These are phyloP conservation scores for Parotocinclus haroldoi DNA, from an alignment of 2,797 vertebrate genomes.

Conservation along the genomic window DNA sequence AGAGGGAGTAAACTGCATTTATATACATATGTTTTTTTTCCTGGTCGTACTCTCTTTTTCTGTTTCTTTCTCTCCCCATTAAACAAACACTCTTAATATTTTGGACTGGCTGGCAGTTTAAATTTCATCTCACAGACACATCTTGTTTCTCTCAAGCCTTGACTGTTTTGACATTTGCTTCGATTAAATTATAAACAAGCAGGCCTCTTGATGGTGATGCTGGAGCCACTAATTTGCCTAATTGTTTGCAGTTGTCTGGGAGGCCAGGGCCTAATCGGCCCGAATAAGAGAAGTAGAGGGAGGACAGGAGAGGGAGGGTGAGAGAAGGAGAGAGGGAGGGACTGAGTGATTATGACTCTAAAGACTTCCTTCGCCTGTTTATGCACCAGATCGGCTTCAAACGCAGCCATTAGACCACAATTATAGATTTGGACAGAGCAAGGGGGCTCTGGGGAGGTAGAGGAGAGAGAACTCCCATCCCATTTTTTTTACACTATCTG, in stretches of 20 bases:
- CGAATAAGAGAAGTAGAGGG: slow-evolving; percentile 46
- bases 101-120: slow-evolving; percentile 98
- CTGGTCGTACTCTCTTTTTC: slow-evolving; percentile 45
- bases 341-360: slow-evolving; percentile 90
- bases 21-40: slow-evolving; percentile 60
- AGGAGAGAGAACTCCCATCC: slow-evolving; percentile 74
- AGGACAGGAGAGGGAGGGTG: slow-evolving; percentile 26
- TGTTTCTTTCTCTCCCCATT: slow-evolving; percentile 71
- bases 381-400: slow-evolving; percentile 94
- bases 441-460: slow-evolving; percentile 43
- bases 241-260: slow-evolving; percentile 99
- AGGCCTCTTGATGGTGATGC: slow-evolving; percentile 99
- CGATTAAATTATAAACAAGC: slow-evolving; percentile 99
- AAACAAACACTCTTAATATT: slow-evolving; percentile 99
- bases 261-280: slow-evolving; percentile 71
- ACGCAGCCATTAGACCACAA: slow-evolving; percentile 90
- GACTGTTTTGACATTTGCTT: slow-evolving; percentile 99
- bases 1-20: slow-evolving; percentile 56
- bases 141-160: slow-evolving; percentile 99
- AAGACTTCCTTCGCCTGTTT: slow-evolving; percentile 92
- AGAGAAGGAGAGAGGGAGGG: slow-evolving; percentile 55
- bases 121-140: slow-evolving; percentile 99
- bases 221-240: slow-evolving; percentile 99
- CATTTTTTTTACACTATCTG: slow-evolving; percentile 30
- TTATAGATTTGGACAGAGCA: slow-evolving; percentile 83